Base-by-base conservation (phyloP, 2,113 vertebrate genomes). In the Aegithalos caudatus region DNA sequence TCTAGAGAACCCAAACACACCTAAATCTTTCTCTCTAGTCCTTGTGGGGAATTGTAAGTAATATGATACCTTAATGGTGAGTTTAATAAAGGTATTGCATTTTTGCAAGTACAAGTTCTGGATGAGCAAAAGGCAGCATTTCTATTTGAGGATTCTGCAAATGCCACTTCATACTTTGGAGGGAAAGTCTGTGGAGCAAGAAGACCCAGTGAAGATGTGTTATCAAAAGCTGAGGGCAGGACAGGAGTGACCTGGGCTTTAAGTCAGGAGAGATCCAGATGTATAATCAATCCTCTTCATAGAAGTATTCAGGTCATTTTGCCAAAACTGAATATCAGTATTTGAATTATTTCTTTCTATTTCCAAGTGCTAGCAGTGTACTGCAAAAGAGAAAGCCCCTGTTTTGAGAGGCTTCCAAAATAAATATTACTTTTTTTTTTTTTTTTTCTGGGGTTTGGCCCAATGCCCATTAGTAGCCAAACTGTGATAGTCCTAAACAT, bases 331-430 rank as follows among this genome's bases (percentile, higher is more conserved):
- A 90, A 13, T 78, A 86, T 74, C 33, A 90, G 57, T 87, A 88
- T 66, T 76, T 51, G 16, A 76, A 47, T 92, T 90, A 69, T 54
- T 80, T 85, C 1, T 69, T 73, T 87, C 40, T 78, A 24, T 76
- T 80, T 85, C 7, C 71, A 58, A 54, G 31, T 71, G 50, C 35
- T 47, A 38, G 62, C 31, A 51, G 45, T 80, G 62, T 51, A 60
- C 9, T 4, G 8, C 47, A 70, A 81, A 93, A 83, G 51, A 91
- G 24, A 83, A 45, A 67, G 22, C 14, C 65, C 25, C 67, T 93
- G 17, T 77, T 94, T 73, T 93, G 69, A 93, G 76, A 83, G n/a
- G 31, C n/a, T 81, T 96, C 88, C 88, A 93, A 94, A 94, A 80
- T 56, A 95, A 91, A 81, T 94, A 66, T 10, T 1, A 45, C 40